Evolutionary conservation across 1,140 invertebrate species (phyloP).

Genomic region (Elymnias hypermnestra): DNA sequence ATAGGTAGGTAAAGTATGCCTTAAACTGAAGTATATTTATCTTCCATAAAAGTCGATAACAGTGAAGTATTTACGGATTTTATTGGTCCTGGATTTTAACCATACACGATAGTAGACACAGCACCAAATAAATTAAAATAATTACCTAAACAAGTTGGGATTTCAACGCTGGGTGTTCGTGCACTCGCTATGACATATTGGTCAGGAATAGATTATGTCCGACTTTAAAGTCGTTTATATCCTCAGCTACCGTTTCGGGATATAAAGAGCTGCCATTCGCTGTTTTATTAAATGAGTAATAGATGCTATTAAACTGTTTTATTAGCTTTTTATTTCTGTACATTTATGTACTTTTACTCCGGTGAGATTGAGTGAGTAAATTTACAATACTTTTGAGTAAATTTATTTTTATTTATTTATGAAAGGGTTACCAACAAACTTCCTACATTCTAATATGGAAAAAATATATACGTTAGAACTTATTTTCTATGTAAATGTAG

Average conservation of each 20-base stretch:
- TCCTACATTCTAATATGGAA: too few relatives aligned
- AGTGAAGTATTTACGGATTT: too few relatives aligned
- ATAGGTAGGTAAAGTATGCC: too few relatives aligned
- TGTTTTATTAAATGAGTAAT: constrained; percentile 32
- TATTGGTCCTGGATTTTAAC: too few relatives aligned
- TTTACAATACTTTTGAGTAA: neutral
- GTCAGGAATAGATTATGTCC: constrained; percentile 45
- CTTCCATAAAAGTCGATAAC: too few relatives aligned
- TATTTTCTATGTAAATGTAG: too few relatives aligned
- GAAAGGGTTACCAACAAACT: too few relatives aligned
- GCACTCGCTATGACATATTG: constrained; percentile 43
- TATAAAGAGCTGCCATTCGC: constrained; percentile 31
- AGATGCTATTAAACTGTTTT: constrained; percentile 25
- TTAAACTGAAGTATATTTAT: too few relatives aligned
- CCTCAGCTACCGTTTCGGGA: constrained; percentile 31
- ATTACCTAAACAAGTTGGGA: constrained; percentile 19
- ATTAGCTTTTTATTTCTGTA: constrained; percentile 17
- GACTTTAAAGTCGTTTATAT: constrained; percentile 32
- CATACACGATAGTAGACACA: neutral
- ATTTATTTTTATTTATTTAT: too few relatives aligned
- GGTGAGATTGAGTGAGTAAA: neutral
- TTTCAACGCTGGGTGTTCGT: neutral
- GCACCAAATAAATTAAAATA: constrained; percentile 13
- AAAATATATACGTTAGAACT: too few relatives aligned
- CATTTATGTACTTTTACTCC: constrained; percentile 1